Evolutionary conservation across 2,113 vertebrate genomes (phyloP).

Genomic region (Sylvia atricapilla): DNA sequence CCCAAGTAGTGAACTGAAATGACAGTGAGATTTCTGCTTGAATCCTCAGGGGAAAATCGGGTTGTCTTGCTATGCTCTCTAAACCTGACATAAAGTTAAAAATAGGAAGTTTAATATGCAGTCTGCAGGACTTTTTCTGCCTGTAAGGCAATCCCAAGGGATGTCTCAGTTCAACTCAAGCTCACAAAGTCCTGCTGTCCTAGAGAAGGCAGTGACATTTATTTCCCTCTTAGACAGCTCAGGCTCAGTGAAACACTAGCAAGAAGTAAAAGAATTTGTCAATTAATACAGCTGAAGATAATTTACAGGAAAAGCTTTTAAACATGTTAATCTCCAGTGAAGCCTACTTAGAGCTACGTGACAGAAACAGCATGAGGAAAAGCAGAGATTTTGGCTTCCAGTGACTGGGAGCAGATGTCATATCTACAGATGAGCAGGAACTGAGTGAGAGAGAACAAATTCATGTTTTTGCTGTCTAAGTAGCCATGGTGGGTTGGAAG

Average conservation of each 20-base stretch:
- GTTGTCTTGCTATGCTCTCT: slow-evolving; percentile 33
- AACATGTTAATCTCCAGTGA: neutral
- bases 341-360: neutral
- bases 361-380: neutral
- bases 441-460: neutral
- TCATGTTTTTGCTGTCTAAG: neutral
- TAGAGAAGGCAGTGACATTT: slow-evolving; percentile 24
- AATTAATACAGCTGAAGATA: neutral
- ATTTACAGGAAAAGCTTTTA: slow-evolving; percentile 7
- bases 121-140: slow-evolving; percentile 37
- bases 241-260: neutral
- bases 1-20: slow-evolving; percentile 45
- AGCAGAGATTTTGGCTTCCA: neutral
- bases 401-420: neutral
- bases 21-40: slow-evolving; percentile 58
- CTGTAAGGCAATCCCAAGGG: slow-evolving; percentile 34
- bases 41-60: slow-evolving; percentile 14
- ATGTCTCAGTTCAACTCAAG: slow-evolving; percentile 11
- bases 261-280: neutral
- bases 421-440: neutral
- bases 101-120: slow-evolving; percentile 62
- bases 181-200: slow-evolving; percentile 5
- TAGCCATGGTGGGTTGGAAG: neutral
- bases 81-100: slow-evolving; percentile 57
- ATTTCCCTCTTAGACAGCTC: neutral